Conservation (phyloP, 2,888 invertebrate species). For the Cantharis lateralis region DNA sequence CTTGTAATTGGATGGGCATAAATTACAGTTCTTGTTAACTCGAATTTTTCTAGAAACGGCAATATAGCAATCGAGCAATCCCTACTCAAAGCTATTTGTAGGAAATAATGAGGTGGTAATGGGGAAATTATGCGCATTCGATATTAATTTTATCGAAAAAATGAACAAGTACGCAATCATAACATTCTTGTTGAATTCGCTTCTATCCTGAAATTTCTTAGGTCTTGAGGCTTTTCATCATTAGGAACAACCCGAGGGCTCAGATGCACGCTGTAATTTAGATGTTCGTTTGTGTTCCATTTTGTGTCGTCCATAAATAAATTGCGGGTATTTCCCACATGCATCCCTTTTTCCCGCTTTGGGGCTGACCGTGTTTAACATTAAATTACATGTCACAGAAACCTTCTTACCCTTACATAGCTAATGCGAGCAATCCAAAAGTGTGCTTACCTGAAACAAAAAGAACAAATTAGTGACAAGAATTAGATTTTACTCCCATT, state of each 20-base stretch:
- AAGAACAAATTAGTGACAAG: no score
- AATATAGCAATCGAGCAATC: neutral
- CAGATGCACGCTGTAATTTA: neutral
- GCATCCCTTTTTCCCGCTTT: neutral
- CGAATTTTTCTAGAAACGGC: constrained; percentile 4
- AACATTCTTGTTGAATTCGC: neutral
- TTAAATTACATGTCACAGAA: neutral
- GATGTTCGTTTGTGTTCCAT: neutral
- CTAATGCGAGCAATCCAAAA: neutral
- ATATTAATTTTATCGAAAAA: neutral
- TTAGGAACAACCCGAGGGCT: neutral
- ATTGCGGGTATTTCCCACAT: neutral
- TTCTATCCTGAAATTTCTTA: neutral
- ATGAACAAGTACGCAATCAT: neutral
- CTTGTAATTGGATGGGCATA: constrained; percentile 11
- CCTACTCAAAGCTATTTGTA: neutral
- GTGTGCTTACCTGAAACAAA: neutral
- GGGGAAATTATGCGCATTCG: neutral
- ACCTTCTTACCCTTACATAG: neutral
- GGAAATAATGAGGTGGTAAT: neutral
- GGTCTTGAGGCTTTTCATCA: neutral
- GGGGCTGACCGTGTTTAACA: neutral
- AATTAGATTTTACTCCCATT: neutral
- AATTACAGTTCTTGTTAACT: constrained; percentile 6
- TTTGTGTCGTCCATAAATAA: neutral